Conservation (phyloP, 2,888 invertebrate species). For the Drosophila mulleri region DNA sequence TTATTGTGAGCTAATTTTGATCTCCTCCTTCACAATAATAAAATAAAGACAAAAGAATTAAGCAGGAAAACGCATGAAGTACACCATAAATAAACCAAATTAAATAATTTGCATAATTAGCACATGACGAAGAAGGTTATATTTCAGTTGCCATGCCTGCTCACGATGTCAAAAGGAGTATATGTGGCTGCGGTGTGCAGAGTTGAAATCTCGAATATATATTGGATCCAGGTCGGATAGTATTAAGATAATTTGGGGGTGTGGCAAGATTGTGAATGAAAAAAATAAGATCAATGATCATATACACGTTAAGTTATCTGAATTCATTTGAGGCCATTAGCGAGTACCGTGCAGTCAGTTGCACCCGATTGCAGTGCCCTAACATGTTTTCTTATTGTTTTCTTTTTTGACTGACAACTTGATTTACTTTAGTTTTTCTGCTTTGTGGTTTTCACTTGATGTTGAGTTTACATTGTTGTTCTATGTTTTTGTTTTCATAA, state of each 20-base stretch:
- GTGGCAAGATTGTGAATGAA: not conserved
- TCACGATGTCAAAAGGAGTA: not conserved
- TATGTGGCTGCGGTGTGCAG: not conserved
- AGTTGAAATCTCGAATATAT: not conserved
- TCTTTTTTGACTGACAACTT: conserved; percentile 33
- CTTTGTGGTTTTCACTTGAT: conserved; percentile 30
- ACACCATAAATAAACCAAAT: conserved; percentile 57
- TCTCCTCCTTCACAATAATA: conserved; percentile 43
- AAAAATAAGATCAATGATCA: not conserved
- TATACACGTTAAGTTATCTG: not conserved
- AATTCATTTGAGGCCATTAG: not conserved
- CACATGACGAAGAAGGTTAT: conserved; percentile 36
- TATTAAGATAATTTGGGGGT: not conserved
- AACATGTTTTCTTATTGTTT: not conserved
- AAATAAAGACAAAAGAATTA: conserved; percentile 5
- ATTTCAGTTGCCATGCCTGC: conserved; percentile 6
- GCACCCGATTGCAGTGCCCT: not conserved
- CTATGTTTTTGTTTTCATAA: conserved; percentile 2
- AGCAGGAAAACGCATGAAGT: conserved; percentile 30
- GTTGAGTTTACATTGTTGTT: conserved; percentile 36
- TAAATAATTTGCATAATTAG: conserved; percentile 75
- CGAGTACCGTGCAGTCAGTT: not conserved
- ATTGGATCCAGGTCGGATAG: not conserved
- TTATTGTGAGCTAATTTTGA: conserved; percentile 59
- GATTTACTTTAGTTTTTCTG: conserved; percentile 30